phyloP scores from a whole-genome alignment of 2,888 invertebrate species.

The Acanthosepion esculentum region DNA sequence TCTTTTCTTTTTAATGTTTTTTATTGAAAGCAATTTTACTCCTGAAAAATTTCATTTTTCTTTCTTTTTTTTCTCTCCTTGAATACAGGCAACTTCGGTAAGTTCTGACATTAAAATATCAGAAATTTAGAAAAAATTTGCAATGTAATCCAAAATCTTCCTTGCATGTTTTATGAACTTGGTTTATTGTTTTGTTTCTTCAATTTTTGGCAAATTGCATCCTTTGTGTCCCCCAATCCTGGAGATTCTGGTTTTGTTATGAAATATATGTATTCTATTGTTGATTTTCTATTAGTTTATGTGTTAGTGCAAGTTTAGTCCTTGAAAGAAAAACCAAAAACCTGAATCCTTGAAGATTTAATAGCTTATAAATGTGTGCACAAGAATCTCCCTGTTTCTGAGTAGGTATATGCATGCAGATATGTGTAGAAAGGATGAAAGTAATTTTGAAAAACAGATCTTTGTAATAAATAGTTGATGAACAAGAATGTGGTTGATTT shows the following conservation, averaged over 20 bases:
- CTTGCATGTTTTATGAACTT: background rate
- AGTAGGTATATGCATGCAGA: constrained; percentile 39
- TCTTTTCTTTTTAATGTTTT: background rate
- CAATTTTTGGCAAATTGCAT: background rate
- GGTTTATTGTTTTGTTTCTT: background rate
- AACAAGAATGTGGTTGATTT: too few species aligned
- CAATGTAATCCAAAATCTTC: background rate
- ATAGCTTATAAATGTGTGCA: background rate
- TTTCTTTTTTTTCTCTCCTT: background rate
- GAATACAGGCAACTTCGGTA: background rate
- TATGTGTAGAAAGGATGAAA: background rate
- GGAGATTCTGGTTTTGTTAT: background rate
- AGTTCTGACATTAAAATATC: background rate
- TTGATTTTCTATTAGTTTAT: background rate
- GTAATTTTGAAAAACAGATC: too few species aligned
- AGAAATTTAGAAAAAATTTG: background rate
- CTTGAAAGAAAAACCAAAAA: background rate
- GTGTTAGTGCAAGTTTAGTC: background rate
- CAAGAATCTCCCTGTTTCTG: background rate
- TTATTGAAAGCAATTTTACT: background rate
- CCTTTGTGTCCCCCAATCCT: background rate
- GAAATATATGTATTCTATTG: background rate
- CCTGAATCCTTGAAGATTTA: too few species aligned
- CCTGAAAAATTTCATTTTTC: background rate
- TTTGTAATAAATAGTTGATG: too few species aligned